Evolutionary conservation across 2,797 vertebrate genomes (phyloP).

Genomic region (Rhincodon typus): DNA sequence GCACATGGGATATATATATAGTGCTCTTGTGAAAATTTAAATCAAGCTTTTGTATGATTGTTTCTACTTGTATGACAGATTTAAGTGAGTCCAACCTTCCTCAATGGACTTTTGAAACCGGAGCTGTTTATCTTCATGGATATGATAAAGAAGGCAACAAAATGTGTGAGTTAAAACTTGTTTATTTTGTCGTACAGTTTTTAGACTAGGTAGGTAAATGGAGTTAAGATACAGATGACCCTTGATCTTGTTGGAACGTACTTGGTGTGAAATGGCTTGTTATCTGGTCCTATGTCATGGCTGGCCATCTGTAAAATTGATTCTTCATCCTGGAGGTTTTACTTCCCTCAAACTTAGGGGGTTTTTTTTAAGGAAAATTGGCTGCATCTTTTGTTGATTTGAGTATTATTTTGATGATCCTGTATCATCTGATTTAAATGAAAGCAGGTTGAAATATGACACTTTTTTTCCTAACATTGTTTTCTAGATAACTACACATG

Average conservation of each 20-base stretch:
- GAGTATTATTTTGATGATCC: background rate
- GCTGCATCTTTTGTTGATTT: background rate
- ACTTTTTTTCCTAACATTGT: background rate
- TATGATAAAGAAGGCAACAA: constrained; percentile 97
- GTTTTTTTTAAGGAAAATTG: background rate
- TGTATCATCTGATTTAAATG: background rate
- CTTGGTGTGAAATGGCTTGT: background rate
- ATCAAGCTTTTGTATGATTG: background rate
- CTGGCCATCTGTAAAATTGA: background rate
- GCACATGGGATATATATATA: background rate
- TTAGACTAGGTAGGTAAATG: background rate
- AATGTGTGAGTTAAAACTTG: constrained; percentile 69
- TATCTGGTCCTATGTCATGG: background rate
- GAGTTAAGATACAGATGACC: background rate
- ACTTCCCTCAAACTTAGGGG: too few relatives aligned
- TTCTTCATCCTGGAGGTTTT: background rate
- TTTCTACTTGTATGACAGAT: constrained; percentile 63
- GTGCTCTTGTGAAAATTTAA: background rate
- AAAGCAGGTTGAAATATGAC: background rate
- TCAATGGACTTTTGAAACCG: constrained; percentile 80
- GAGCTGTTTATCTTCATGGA: constrained; percentile 84
- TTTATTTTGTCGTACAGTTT: background rate
- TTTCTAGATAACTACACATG: background rate
- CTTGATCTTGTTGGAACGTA: background rate
- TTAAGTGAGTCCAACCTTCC: constrained; percentile 79